Conservation (phyloP, 2,797 vertebrate genomes). For the Gephyroberyx darwinii region DNA sequence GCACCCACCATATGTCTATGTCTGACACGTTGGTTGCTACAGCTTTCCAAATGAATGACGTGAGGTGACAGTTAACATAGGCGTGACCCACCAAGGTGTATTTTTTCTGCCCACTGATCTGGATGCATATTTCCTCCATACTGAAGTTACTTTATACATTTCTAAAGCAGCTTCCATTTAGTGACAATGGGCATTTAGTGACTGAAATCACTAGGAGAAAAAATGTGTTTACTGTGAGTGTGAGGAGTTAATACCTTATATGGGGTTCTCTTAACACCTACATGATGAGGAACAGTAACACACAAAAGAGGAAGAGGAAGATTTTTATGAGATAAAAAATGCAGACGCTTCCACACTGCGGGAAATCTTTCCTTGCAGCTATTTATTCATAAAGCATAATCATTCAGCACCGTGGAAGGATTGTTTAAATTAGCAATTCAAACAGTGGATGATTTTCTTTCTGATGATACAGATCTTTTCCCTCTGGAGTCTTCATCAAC, state of each 20-base stretch:
- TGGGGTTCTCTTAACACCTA: background rate
- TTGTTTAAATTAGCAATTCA: conserved; percentile 72
- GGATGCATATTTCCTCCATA: background rate
- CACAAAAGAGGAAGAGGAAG: background rate
- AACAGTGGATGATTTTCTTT: conserved; percentile 55
- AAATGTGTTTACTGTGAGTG: too few relatives aligned
- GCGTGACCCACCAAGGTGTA: background rate
- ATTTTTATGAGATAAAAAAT: conserved; percentile 28
- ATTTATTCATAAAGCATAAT: conserved; percentile 67
- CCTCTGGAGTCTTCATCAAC: conserved; percentile 48
- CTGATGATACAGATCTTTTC: conserved; percentile 61
- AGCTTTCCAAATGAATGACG: conserved; percentile 12
- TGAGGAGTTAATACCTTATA: background rate
- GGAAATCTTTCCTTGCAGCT: conserved; percentile 44
- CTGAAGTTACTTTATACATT: background rate
- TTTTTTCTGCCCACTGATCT: background rate
- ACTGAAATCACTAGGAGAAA: background rate
- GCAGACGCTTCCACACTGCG: conserved; percentile 18
- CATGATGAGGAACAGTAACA: background rate
- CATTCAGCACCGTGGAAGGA: conserved; percentile 42
- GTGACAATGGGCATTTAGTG: background rate
- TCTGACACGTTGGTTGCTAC: conserved; percentile 2
- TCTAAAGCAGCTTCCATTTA: background rate
- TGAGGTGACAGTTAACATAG: background rate
- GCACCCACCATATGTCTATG: conserved; percentile 17